Percentiles rank a stretch among this genome's conserved stretches.
These are phyloP conservation scores for Scleropages formosus DNA, from an alignment of 2,797 vertebrate species.

Conservation along the genomic window DNA sequence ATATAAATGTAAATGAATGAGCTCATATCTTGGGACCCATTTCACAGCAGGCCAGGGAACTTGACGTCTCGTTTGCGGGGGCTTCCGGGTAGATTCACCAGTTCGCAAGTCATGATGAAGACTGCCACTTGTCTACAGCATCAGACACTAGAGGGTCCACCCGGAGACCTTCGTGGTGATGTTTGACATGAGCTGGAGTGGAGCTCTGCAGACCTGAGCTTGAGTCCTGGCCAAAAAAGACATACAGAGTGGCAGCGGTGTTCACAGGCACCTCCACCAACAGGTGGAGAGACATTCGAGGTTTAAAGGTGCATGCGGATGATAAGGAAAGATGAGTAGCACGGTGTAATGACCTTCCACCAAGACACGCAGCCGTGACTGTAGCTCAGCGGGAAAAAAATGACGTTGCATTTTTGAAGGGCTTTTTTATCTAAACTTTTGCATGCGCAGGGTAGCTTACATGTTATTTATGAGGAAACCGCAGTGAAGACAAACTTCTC, in stretches of 20 bases:
- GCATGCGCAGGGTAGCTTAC: not conserved
- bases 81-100: too few relatives aligned
- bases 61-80: too few relatives aligned
- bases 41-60: too few relatives aligned
- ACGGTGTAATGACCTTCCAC: not conserved
- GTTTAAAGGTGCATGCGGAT: constrained; percentile 12
- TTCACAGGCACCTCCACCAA: constrained; percentile 11
- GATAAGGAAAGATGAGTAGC: constrained; percentile 24
- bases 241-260: not conserved
- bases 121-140: too few relatives aligned
- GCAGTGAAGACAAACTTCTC: not conserved
- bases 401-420: not conserved
- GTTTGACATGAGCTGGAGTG: too few relatives aligned
- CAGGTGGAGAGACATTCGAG: constrained; percentile 3
- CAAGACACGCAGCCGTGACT: not conserved
- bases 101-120: too few relatives aligned
- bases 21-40: too few relatives aligned
- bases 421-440: not conserved
- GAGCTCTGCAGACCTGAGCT: too few relatives aligned
- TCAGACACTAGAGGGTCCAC: too few relatives aligned
- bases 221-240: not conserved
- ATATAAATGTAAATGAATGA: too few relatives aligned
- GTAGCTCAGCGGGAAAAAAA: not conserved
- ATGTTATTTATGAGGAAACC: not conserved
- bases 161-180: too few relatives aligned